Percentiles rank a stretch among this genome's conserved stretches.
phyloP scores from a whole-genome alignment of 92 coral and sea anemone species.

The Porites lobata region DNA sequence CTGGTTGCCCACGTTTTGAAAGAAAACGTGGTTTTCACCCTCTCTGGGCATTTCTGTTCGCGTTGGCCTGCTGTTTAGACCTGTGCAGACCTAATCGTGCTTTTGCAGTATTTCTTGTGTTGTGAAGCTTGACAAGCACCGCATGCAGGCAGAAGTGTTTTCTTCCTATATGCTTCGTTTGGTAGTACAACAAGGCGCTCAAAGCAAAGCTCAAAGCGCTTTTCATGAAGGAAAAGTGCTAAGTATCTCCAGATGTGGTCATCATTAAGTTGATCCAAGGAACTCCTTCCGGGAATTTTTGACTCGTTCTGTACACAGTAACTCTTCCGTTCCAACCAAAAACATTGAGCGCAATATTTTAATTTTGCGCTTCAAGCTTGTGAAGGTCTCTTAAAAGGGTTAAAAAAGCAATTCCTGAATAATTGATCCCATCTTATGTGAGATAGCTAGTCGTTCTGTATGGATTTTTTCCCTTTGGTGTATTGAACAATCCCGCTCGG shows the following conservation, averaged over 20 bases:
- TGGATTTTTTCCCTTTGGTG: too few relatives aligned
- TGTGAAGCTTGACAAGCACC: too few relatives aligned
- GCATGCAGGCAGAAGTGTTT: neutral
- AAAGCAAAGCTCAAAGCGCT: neutral
- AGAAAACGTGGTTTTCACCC: neutral
- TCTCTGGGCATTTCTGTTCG: neutral
- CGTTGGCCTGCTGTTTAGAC: too few relatives aligned
- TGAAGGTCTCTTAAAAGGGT: too few relatives aligned
- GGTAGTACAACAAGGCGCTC: neutral
- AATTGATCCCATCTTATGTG: too few relatives aligned
- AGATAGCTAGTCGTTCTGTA: too few relatives aligned
- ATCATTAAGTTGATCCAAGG: neutral
- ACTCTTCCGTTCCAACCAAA: slow-evolving; percentile 3
- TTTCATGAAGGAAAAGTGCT: neutral
- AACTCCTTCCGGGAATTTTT: neutral
- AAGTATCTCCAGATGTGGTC: neutral
- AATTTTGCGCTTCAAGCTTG: too few relatives aligned
- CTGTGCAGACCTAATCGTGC: too few relatives aligned
- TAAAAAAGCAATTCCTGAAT: too few relatives aligned
- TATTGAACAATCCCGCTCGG: too few relatives aligned
- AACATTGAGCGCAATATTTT: neutral
- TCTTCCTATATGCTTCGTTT: neutral
- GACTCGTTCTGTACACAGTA: neutral
- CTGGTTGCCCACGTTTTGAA: too few relatives aligned
- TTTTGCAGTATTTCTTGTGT: too few relatives aligned